Percentiles rank a stretch among this genome's conserved stretches.
Conservation (phyloP, 2,797 vertebrate genomes). For the Lithobates sylvaticus region DNA sequence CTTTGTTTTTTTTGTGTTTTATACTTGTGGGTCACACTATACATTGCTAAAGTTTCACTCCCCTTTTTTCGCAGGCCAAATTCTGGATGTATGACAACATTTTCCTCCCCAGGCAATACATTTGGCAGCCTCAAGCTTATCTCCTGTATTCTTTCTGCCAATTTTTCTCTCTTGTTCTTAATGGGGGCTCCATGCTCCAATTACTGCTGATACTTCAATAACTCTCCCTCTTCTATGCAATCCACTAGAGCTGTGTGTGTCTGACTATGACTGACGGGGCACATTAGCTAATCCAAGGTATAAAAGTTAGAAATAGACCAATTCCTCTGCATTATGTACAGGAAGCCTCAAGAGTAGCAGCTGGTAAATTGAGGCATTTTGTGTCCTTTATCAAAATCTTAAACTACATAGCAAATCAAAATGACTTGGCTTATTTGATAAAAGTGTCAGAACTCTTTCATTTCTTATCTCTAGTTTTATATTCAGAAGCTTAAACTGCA, state of each 20-base stretch:
- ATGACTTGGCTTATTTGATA: conserved; percentile 46
- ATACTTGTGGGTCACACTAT: background rate
- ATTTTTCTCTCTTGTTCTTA: conserved; percentile 47
- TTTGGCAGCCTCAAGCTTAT: conserved; percentile 49
- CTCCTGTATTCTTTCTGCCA: conserved; percentile 40
- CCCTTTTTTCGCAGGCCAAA: conserved; percentile 21
- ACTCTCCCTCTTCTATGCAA: conserved; percentile 49
- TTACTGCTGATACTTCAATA: conserved; percentile 45
- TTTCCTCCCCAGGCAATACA: conserved; percentile 32
- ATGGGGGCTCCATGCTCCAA: conserved; percentile 58
- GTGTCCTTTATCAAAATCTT: conserved; percentile 48
- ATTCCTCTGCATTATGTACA: conserved; percentile 47
- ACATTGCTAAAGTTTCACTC: conserved; percentile 19
- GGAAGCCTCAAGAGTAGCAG: conserved; percentile 46
- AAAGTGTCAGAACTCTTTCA: conserved; percentile 14
- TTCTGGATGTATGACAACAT: conserved; percentile 35
- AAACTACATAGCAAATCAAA: conserved; percentile 34
- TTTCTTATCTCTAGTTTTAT: conserved; percentile 26
- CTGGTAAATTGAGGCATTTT: conserved; percentile 51
- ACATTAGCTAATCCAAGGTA: conserved; percentile 46
- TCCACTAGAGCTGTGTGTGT: conserved; percentile 37
- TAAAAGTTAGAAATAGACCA: conserved; percentile 53
- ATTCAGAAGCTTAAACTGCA: background rate
- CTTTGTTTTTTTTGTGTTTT: conserved; percentile 7
- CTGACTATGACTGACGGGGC: conserved; percentile 53